These are phyloP conservation scores for Machaerirhynchus nigripectus DNA, from an alignment of 2,113 vertebrate species.

Conservation along the genomic window DNA sequence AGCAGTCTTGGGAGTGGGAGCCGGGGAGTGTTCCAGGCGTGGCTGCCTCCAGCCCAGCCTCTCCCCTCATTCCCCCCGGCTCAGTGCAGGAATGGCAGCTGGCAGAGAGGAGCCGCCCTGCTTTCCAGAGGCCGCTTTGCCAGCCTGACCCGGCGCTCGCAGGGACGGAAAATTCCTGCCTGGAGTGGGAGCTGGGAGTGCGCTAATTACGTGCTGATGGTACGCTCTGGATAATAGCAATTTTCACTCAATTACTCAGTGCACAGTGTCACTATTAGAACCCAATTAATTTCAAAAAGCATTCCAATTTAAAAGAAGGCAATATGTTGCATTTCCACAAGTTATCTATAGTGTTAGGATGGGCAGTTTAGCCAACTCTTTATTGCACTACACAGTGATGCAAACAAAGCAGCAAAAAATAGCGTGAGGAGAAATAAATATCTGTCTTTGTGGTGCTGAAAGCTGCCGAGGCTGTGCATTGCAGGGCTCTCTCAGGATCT, in stretches of 20 bases:
- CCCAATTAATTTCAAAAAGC: conserved; percentile 43
- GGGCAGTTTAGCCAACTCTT: not conserved
- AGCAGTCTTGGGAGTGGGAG: not conserved
- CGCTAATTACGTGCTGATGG: conserved; percentile 7
- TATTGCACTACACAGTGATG: not conserved
- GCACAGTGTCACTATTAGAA: conserved; percentile 36
- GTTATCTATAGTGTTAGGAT: not conserved
- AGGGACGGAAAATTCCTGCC: not conserved
- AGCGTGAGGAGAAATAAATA: not conserved
- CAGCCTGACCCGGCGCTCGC: not conserved
- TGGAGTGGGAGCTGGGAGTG: not conserved
- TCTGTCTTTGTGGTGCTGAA: not conserved
- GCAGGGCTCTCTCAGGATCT: not conserved
- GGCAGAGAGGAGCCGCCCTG: not conserved
- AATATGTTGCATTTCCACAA: conserved; percentile 14
- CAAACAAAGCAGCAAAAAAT: not conserved
- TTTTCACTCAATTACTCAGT: conserved; percentile 43
- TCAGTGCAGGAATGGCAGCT: not conserved
- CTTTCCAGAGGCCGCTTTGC: not conserved
- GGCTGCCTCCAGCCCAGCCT: not conserved
- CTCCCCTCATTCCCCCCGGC: not conserved
- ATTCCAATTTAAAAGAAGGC: conserved; percentile 31
- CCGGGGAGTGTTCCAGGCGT: not conserved
- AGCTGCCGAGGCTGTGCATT: not conserved
- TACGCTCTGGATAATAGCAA: conserved; percentile 2